These are phyloP conservation scores for Germaria angustata DNA, from an alignment of 2,888 invertebrate genomes.

Conservation along the genomic window DNA sequence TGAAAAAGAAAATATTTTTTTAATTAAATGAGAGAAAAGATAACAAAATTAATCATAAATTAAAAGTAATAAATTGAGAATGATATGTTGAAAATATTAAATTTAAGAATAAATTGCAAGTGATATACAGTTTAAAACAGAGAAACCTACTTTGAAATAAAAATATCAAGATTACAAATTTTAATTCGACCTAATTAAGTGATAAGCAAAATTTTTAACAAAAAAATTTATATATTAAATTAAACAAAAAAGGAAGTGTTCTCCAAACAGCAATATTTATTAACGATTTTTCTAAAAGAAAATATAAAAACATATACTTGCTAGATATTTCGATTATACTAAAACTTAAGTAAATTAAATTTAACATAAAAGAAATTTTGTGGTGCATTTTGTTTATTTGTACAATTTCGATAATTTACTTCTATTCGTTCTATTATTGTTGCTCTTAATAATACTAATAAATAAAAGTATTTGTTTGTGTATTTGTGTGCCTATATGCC, in stretches of 20 bases:
- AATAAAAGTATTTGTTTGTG: slow-evolving; percentile 53
- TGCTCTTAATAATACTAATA: slow-evolving; percentile 39
- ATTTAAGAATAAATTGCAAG: not conserved
- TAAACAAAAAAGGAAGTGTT: not conserved
- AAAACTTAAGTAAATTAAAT: not conserved
- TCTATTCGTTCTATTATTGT: slow-evolving; percentile 12
- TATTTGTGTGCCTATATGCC: slow-evolving; percentile 74
- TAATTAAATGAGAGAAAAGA: slow-evolving; percentile 28
- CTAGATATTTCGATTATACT: not conserved
- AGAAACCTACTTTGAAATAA: no score
- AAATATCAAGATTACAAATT: not conserved
- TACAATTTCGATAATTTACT: slow-evolving; percentile 1
- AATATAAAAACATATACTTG: not conserved
- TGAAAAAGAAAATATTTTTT: slow-evolving; percentile 9
- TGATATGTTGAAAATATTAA: slow-evolving; percentile 41
- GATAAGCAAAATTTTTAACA: not conserved
- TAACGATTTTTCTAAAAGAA: slow-evolving; percentile 35
- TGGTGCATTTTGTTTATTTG: not conserved
- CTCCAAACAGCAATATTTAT: slow-evolving; percentile 29
- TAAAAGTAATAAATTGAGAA: not conserved
- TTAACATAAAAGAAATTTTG: not conserved
- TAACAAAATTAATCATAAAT: slow-evolving; percentile 30
- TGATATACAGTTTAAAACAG: not conserved
- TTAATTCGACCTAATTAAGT: slow-evolving; percentile 26
- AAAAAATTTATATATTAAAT: not conserved